Evolutionary conservation across 30 jellyfish, hydroid and myxozoan genomes (phyloP).

Genomic region (Aurelia sp.): DNA sequence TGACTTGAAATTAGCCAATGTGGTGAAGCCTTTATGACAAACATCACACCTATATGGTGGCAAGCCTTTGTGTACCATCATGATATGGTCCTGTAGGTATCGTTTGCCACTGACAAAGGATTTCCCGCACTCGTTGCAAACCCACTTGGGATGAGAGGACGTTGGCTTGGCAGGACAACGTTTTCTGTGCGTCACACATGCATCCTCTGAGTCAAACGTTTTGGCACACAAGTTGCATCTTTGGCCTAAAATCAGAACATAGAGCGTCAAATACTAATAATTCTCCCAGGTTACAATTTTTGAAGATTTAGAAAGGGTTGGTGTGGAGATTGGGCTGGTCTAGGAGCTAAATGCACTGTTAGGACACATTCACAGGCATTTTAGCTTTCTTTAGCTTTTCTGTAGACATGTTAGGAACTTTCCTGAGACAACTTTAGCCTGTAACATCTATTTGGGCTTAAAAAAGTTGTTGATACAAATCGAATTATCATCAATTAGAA

Average conservation of each 20-base stretch:
- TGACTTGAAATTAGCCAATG: conserved; percentile 62
- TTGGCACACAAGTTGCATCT: conserved; percentile 47
- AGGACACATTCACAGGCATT: too few relatives aligned
- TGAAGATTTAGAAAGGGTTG: too few relatives aligned
- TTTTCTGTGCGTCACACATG: conserved; percentile 29
- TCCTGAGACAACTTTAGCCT: too few relatives aligned
- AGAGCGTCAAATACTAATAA: conserved; percentile 6
- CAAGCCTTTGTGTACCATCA: conserved; percentile 63
- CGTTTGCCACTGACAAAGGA: conserved; percentile 57
- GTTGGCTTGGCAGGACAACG: conserved; percentile 60
- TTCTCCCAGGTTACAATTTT: neutral
- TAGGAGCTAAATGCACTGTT: too few relatives aligned
- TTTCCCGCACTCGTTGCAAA: conserved; percentile 78
- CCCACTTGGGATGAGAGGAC: conserved; percentile 44
- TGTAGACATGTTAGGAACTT: too few relatives aligned
- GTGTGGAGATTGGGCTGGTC: too few relatives aligned
- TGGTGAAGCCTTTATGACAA: conserved; percentile 58
- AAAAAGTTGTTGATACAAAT: too few relatives aligned
- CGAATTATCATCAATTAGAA: too few relatives aligned
- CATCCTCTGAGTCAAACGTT: conserved; percentile 24
- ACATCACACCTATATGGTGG: conserved; percentile 64
- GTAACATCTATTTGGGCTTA: too few relatives aligned
- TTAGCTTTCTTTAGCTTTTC: too few relatives aligned
- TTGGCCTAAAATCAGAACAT: conserved; percentile 51
- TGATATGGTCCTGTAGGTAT: conserved; percentile 61